These are phyloP conservation scores for Euplexia lucipara DNA, from an alignment of 2,888 invertebrate species.

Conservation along the genomic window DNA sequence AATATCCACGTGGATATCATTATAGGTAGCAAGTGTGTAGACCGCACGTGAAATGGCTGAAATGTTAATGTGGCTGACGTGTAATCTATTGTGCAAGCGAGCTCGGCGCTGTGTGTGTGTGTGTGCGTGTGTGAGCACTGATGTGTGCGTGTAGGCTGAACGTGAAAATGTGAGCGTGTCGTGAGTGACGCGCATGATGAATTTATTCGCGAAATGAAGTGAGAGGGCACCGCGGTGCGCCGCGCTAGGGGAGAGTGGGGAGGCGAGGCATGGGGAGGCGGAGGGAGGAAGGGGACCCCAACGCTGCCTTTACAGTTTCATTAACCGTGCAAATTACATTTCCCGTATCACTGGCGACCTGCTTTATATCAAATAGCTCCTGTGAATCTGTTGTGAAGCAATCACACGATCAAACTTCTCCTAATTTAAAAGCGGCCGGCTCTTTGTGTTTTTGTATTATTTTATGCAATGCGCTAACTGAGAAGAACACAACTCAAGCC, in stretches of 20 bases:
- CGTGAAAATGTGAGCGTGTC: conserved; percentile 35
- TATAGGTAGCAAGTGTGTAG: neutral
- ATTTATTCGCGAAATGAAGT: conserved; percentile 83
- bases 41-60: conserved; percentile 3
- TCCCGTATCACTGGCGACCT: conserved; percentile 62
- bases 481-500: neutral
- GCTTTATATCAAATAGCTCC: conserved; percentile 66
- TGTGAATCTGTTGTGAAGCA: conserved; percentile 48
- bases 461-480: conserved; percentile 3
- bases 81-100: conserved; percentile 26
- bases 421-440: conserved; percentile 5
- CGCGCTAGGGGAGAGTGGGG: conserved; percentile 24
- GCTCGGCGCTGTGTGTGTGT: neutral
- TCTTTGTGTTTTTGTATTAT: neutral
- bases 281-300: conserved; percentile 12
- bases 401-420: conserved; percentile 37
- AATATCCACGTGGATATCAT: too few relatives aligned
- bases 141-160: conserved; percentile 6
- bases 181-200: conserved; percentile 70
- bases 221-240: conserved; percentile 62
- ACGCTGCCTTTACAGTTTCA: conserved; percentile 68
- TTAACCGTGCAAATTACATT: conserved; percentile 76
- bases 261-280: neutral
- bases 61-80: conserved; percentile 15
- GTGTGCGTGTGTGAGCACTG: neutral